Evolutionary conservation across 2,797 vertebrate species (phyloP), one percentile per base, ranked within the genome.

Genomic region (Eulemur coronatus): DNA sequence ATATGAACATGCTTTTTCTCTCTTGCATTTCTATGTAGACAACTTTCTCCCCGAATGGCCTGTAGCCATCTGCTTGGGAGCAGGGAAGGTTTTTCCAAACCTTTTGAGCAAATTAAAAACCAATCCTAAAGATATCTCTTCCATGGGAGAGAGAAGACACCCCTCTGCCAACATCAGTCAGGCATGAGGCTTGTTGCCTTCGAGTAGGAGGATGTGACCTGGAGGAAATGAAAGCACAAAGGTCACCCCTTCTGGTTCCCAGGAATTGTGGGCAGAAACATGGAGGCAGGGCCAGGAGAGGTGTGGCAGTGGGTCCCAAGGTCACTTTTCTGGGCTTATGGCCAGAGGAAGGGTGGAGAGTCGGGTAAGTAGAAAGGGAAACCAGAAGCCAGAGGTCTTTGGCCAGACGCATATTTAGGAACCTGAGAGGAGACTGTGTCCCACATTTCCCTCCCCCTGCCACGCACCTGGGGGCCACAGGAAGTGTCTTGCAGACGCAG

Each of bases 241-340:
- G 17, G 85, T 94, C 43, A 17, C 50, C 20, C 33, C 13, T 84
- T 87, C 78, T 28, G 35, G 41, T 85, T 73, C 48, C 67, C n/a
- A 73, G 61, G 75, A 97, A 67, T 15, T 82, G 55, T 92, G 85
- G 72, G 80, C 50, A 72, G 89, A 96, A 89, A 89, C 63, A 57
- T 26, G 57, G 81, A 94, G 88, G 94, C 20, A 20, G 76, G 41
- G 84, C 91, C 76, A 81, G 61, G 38, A 79, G 76, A 87, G 63
- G 65, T 3, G 20, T 88, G 91, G 61, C 59, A 35, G 26, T 85
- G 69, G 73, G 78, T 96, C 63, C 67, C 67, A 88, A 94, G 81
- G 91, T 90, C 84, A 82, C 81, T 91, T 84, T 95, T 87, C 85
- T 92, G 94, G 90, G 88, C 80, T 38, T 80, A 11, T 70, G 75